Base-by-base conservation (phyloP, 2,113 vertebrate species). In the Tenrec ecaudatus region DNA sequence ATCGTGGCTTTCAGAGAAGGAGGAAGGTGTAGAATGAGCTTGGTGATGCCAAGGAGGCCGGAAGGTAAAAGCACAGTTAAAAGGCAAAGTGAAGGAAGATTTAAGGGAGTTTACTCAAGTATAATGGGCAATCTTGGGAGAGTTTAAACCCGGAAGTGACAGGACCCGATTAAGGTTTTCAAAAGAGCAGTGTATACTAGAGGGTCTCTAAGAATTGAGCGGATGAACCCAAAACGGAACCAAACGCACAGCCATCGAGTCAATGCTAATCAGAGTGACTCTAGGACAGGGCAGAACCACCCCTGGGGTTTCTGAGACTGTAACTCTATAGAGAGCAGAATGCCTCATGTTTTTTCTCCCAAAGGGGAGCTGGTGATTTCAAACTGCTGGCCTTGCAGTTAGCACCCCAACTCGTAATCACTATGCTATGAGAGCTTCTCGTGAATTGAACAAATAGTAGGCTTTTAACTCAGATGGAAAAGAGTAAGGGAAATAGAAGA, bases 41-140 rank as follows among this genome's bases (percentile, higher is more conserved):
- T 40, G 1, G n/a, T 69, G 69, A 91, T 23, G 47, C n/a, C 71
- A 60, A 81, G 80, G 31, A 90, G 69, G 66, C 12, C n/a, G 66
- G 88, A 92, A 94, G 33, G 1, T 31, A 71, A 11, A 82, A 36
- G 6, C n/a, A 79, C 38, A 91, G 68, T 84, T 3, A 91, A 91
- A 88, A 53, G 78, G 40, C 14, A 79, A 91, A 93, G 38, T 53
- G 38, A 76, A 47, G 53, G 29, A 78, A 68, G 84, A 86, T 36
- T 5, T 40, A 20, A 91, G 25, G 47, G n/a, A 69, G 40, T 3
- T 25, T 73, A 31, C 17, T 93, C 91, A 58, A 88, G 77, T 10
- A 71, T 64, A 77, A 14, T 15, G 20, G 25, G 36, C 23, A 88
- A 20, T 33, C 73, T 89, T 75, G 58, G 38, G 87, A 64, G 29